Base-by-base conservation (phyloP, 2,797 vertebrate genomes). In the Falco rusticolus region DNA sequence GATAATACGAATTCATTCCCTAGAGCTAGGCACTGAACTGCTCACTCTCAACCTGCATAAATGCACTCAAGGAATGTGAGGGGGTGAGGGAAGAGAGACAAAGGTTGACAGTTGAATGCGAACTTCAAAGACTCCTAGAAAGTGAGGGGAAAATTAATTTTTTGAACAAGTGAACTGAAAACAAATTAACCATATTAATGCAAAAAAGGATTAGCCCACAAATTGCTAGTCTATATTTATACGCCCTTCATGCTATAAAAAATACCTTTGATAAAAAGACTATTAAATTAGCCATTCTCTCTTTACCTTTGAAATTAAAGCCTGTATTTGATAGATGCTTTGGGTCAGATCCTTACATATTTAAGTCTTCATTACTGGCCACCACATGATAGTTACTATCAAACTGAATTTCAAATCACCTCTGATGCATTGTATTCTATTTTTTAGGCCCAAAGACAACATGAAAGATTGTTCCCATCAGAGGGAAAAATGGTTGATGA, bases 121-220 rank as follows among this genome's bases (percentile, higher is more conserved):
- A 61, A 80, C 78, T 96, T 96, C 92, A 96, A 94, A 95, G 93
- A 29, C 56, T 93, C 33, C 75, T 26, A 68, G 26, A 61, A 85
- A 95, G 70, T 33, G 17, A 83, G n/a, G 33, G 47, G 79, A 34
- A 95, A 89, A 95, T 54, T 89, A 83, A 84, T 78, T 95, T 91
- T 53, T 77, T 89, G 53, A 96, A 82, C 48, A 84, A 70, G 77
- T 89, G 41, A 84, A 89, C 63, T 39, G 45, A 77, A 95, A 95
- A 87, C 83, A 96, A 96, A 96, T 90, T 82, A 95, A 81, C 64
- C 54, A 66, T 60, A 84, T 75, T 86, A 93, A 96, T 85, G 86
- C 66, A 96, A 92, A 92, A 94, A 76, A 74, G 16, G 20, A 80
- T 53, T 77, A 89, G 77, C 60, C 66, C 70, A 80, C 86, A 90